phyloP scores from a whole-genome alignment of 2,888 invertebrate species.

The Lathronympha strigana region DNA sequence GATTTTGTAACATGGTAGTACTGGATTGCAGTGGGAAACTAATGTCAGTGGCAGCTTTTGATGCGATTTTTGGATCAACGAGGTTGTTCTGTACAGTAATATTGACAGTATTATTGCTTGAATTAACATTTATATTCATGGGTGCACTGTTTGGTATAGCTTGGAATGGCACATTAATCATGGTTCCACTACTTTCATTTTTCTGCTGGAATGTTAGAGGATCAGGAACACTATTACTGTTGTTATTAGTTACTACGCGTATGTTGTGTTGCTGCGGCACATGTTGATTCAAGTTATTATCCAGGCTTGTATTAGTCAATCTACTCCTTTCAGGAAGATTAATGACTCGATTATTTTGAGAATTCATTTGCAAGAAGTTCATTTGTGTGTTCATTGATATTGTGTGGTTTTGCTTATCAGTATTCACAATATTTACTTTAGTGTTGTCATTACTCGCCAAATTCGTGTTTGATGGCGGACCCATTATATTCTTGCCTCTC shows the following conservation, averaged over 20 bases:
- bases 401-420: conserved; percentile 73
- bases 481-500: conserved; percentile 76
- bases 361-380: conserved; percentile 78
- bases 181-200: conserved; percentile 71
- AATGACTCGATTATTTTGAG: conserved; percentile 75
- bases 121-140: conserved; percentile 81
- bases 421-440: conserved; percentile 69
- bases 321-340: conserved; percentile 77
- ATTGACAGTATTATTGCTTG: conserved; percentile 79
- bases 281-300: conserved; percentile 72
- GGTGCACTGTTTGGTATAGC: conserved; percentile 80
- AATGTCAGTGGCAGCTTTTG: conserved; percentile 72
- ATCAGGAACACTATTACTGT: conserved; percentile 66
- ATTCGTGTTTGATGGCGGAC: conserved; percentile 62
- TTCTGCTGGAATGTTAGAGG: conserved; percentile 75
- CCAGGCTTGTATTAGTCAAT: conserved; percentile 66
- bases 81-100: conserved; percentile 80
- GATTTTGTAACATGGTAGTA: conserved; percentile 67
- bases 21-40: conserved; percentile 74
- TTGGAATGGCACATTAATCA: conserved; percentile 81
- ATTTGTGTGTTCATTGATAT: conserved; percentile 77
- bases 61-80: conserved; percentile 79
- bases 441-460: conserved; percentile 71
- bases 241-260: conserved; percentile 75
- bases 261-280: conserved; percentile 78